phyloP scores from a whole-genome alignment of 2,113 vertebrate species.

The Sisor rabdophorus region DNA sequence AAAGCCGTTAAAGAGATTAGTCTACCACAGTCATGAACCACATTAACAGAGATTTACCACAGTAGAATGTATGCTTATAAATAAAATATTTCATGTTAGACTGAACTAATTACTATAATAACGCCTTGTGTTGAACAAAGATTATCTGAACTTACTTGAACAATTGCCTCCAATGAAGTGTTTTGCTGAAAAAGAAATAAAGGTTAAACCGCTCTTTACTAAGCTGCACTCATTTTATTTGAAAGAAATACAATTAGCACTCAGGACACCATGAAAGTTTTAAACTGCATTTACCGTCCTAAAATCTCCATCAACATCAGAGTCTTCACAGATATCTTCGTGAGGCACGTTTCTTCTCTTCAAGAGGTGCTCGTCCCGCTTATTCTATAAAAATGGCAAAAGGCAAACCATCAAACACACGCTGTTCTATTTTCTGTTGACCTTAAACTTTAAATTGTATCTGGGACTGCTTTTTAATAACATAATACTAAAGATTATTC shows the following conservation, averaged over 20 bases:
- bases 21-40: background rate
- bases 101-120: background rate
- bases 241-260: background rate
- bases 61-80: background rate
- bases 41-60: background rate
- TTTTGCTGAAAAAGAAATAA: conserved; percentile 79
- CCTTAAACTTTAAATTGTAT: background rate
- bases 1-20: conserved; percentile 32
- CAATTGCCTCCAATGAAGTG: conserved; percentile 97
- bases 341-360: conserved; percentile 96
- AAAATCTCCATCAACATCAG: conserved; percentile 90
- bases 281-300: conserved; percentile 78
- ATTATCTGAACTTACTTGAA: conserved; percentile 80
- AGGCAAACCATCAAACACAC: background rate
- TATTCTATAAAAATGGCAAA: conserved; percentile 73
- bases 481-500: background rate
- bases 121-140: background rate
- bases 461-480: background rate
- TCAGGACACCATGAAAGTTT: background rate
- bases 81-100: no score
- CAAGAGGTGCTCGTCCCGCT: conserved; percentile 95
- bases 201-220: background rate
- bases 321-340: conserved; percentile 94
- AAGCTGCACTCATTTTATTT: background rate
- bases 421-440: background rate